phyloP scores from a whole-genome alignment of 2,888 invertebrate genomes.

The Cerastoderma edule region DNA sequence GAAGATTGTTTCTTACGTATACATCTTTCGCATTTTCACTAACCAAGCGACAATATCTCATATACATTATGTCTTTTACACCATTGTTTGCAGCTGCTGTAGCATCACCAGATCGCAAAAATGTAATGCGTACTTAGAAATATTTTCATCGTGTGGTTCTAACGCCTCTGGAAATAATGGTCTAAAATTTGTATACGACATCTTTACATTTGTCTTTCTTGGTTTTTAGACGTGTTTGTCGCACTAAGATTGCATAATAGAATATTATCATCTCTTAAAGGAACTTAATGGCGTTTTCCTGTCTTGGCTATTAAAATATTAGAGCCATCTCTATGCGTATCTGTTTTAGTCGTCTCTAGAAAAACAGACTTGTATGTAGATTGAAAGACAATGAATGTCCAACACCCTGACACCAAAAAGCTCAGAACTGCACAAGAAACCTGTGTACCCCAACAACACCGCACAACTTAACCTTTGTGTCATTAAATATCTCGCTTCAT shows the following conservation, averaged over 20 bases:
- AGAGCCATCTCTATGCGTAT: constrained; percentile 38
- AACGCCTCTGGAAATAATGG: neutral
- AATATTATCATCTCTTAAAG: neutral
- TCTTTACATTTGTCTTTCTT: neutral
- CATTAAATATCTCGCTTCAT: constrained; percentile 4
- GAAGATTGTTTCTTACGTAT: too few species aligned
- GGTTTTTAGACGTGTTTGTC: neutral
- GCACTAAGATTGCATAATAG: neutral
- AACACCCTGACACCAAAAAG: constrained; percentile 25
- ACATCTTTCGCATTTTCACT: constrained; percentile 28
- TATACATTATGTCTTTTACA: constrained; percentile 13
- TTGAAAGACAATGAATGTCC: constrained; percentile 29
- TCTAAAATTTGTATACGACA: constrained; percentile 17
- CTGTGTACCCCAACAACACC: constrained; percentile 23
- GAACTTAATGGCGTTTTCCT: too few species aligned
- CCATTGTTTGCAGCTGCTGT: constrained; percentile 21
- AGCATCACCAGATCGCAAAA: constrained; percentile 12
- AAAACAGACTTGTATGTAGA: constrained; percentile 3
- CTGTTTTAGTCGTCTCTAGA: constrained; percentile 38
- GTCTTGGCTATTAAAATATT: constrained; percentile 27
- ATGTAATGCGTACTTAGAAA: constrained; percentile 6
- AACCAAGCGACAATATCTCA: constrained; percentile 9
- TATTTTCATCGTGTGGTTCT: neutral
- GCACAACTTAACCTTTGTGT: constrained; percentile 33
- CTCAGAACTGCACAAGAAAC: constrained; percentile 37